phyloP scores from a whole-genome alignment of 2,888 invertebrate species.

The Pyralis farinalis region DNA sequence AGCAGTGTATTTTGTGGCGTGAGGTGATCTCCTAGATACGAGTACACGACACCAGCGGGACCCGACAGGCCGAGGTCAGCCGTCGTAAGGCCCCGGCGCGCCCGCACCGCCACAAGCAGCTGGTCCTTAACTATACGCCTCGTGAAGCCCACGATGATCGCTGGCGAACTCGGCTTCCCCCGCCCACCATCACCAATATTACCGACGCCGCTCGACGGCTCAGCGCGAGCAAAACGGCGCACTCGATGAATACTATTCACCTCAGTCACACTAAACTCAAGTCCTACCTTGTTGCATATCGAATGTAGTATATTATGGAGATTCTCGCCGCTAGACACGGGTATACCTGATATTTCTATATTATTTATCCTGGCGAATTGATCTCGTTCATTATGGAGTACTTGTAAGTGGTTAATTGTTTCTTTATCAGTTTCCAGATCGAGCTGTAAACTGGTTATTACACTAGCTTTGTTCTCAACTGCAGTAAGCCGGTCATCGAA shows the following conservation, averaged over 20 bases:
- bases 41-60: conserved; percentile 10
- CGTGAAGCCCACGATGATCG: conserved; percentile 12
- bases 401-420: too few species aligned
- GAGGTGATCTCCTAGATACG: conserved; percentile 18
- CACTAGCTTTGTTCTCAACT: too few species aligned
- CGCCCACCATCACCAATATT: too few species aligned
- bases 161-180: not conserved
- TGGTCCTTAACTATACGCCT: conserved; percentile 11
- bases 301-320: too few species aligned
- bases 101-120: conserved; percentile 14
- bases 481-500: too few species aligned
- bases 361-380: too few species aligned
- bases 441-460: too few species aligned
- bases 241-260: conserved; percentile 13
- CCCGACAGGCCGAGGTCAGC: conserved; percentile 16
- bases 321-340: too few species aligned
- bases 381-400: too few species aligned
- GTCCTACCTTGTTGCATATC: too few species aligned
- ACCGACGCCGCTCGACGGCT: not conserved
- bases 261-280: not conserved
- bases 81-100: conserved; percentile 16
- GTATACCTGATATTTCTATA: too few species aligned
- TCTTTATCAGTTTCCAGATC: too few species aligned
- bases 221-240: conserved; percentile 5
- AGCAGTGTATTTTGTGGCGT: conserved; percentile 18